Conservation (phyloP, 2,888 invertebrate species). For the Cylloceria caligata region DNA sequence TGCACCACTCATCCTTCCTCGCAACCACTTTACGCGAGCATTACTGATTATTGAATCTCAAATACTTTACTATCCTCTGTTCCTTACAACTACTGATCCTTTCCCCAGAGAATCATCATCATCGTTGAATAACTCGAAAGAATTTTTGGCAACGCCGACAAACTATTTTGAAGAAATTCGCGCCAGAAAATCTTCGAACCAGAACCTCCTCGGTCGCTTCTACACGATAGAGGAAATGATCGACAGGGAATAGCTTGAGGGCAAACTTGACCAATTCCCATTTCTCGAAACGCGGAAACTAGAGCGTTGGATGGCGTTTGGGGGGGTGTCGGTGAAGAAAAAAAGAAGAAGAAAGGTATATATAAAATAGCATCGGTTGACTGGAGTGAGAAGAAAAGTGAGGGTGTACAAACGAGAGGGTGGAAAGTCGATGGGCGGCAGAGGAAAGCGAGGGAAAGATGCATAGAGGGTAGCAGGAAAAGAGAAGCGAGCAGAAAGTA, state of each 20-base stretch:
- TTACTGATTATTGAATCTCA: too few species aligned
- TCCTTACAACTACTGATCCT: not conserved
- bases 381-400: slow-evolving; percentile 28
- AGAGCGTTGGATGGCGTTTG: slow-evolving; percentile 40
- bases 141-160: not conserved
- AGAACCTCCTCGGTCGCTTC: not conserved
- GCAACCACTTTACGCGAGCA: not conserved
- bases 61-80: not conserved
- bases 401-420: slow-evolving; percentile 56
- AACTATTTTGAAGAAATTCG: not conserved
- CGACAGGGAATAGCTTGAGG: not conserved
- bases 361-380: slow-evolving; percentile 32
- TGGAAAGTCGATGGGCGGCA: slow-evolving; percentile 73
- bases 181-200: not conserved
- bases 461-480: slow-evolving; percentile 26
- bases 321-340: slow-evolving; percentile 19
- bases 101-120: not conserved
- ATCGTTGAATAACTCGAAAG: not conserved
- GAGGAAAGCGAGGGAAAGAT: slow-evolving; percentile 65
- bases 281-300: slow-evolving; percentile 66
- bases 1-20: slow-evolving; percentile 45
- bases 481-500: slow-evolving; percentile 58
- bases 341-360: slow-evolving; percentile 33
- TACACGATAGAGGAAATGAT: not conserved
- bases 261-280: slow-evolving; percentile 63